Base-by-base conservation (phyloP, 2,888 invertebrate genomes). In the Spisula subtruncata region DNA sequence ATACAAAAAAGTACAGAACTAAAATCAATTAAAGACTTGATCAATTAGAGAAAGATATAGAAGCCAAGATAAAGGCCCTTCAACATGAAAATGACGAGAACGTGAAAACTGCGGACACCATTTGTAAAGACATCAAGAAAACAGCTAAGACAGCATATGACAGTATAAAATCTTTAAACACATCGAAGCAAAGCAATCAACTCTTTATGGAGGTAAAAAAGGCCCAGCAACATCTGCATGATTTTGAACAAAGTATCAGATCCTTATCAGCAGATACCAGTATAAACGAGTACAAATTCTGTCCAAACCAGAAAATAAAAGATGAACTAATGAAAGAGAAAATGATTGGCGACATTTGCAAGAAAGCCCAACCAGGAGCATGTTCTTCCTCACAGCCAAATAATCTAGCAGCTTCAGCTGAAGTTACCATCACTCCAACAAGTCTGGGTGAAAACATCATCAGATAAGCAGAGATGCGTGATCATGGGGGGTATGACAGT, bases 21-120 rank as follows among this genome's bases (percentile, higher is more conserved):
- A 54, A 81, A 25, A 51, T 81, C 8, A 81, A 81, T 51, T 1
- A 81, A 51, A 81, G 46, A 51, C 1, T 51, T 29, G 54, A 81
- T 25, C 29, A 54, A 20, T 2, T 18, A n/a, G 81, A 25, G 20
- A 81, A 51, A n/a, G 54, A 25, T 0, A 12, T 32, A n/a, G 16
- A 81, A 54, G 16, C 6, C 20, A 16, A 51, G 10, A 32, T 32
- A 25, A n/a, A 54, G 10, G 29, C 25, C 12, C 18, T 81, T 10
- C 41, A 51, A 51, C 51, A 54, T 46, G 29, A 81, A 29, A 51
- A 81, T 51, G 32, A 81, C 12, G 32, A 51, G n/a, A n/a, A 16
- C 18, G 16, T 29, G 14, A 51, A 25, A 12, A 1, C 51, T 8
- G 51, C n/a, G 5, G 81, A 81, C 1, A 29, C 29, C 1, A 54